Percentiles rank a stretch among this genome's conserved stretches.
Conservation (phyloP, 2,888 invertebrate genomes). For the Capitulum mitella region DNA sequence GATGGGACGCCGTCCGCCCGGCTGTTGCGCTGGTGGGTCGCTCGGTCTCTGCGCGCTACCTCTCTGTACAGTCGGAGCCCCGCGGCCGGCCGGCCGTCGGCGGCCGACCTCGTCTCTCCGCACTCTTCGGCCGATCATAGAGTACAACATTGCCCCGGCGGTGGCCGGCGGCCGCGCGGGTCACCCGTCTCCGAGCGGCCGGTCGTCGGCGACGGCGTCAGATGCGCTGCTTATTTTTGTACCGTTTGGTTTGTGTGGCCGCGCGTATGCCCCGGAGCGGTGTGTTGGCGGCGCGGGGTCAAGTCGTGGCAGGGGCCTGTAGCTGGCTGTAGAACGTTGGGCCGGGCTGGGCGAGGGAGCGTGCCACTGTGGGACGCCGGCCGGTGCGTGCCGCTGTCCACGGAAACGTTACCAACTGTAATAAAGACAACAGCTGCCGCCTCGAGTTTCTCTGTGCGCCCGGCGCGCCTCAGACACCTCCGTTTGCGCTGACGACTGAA, state of each 20-base stretch:
- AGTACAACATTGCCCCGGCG: neutral
- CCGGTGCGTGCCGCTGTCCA: neutral
- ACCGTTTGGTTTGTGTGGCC: neutral
- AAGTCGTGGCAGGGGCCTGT: neutral
- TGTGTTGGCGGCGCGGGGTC: neutral
- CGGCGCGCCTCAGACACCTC: too few relatives aligned
- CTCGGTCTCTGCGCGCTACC: neutral
- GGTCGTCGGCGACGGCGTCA: neutral
- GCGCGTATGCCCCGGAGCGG: neutral
- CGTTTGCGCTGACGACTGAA: too few relatives aligned
- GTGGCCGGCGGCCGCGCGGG: neutral
- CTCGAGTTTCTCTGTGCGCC: too few relatives aligned
- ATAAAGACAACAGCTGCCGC: constrained; percentile 4
- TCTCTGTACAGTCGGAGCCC: neutral
- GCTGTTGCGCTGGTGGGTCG: neutral
- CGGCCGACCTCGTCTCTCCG: too few relatives aligned
- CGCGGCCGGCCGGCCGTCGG: neutral
- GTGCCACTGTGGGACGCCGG: neutral
- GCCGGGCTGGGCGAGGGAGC: neutral
- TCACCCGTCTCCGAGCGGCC: neutral
- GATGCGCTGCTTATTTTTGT: neutral
- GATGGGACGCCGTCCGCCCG: too few relatives aligned
- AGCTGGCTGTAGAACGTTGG: too few relatives aligned
- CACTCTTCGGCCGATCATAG: too few relatives aligned
- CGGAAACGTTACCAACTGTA: neutral